phyloP scores from a whole-genome alignment of 2,113 vertebrate genomes.

The Sturnira hondurensis region DNA sequence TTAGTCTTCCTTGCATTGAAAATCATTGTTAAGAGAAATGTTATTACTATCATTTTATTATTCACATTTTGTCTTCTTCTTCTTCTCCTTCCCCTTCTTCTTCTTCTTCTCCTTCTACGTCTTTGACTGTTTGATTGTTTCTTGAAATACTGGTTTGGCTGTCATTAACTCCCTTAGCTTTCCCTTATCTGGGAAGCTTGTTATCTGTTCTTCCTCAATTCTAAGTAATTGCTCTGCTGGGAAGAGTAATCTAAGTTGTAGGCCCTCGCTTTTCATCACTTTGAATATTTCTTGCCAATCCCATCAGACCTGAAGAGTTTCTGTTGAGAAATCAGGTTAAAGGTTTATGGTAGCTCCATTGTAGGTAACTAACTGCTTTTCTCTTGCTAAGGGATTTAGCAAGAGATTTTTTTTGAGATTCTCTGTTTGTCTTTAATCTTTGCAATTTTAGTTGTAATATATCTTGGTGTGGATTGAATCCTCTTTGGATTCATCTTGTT shows the following conservation, averaged over 20 bases:
- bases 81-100: not conserved
- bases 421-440: not conserved
- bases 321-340: not conserved
- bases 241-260: not conserved
- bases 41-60: not conserved
- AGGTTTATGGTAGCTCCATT: not conserved
- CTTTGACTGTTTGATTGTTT: not conserved
- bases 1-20: not conserved
- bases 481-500: not conserved
- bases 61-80: not conserved
- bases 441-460: not conserved
- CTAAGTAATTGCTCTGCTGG: not conserved
- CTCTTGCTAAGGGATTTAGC: not conserved
- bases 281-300: not conserved
- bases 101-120: not conserved
- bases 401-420: not conserved
- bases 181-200: not conserved
- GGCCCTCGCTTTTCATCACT: not conserved
- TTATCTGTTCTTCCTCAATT: not conserved
- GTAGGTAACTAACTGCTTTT: not conserved
- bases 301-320: not conserved
- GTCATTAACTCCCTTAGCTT: not conserved
- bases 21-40: not conserved
- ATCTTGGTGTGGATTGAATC: not conserved
- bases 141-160: not conserved